Base-by-base conservation (phyloP, 2,888 invertebrate species). In the Caenorhabditis wallacei region DNA sequence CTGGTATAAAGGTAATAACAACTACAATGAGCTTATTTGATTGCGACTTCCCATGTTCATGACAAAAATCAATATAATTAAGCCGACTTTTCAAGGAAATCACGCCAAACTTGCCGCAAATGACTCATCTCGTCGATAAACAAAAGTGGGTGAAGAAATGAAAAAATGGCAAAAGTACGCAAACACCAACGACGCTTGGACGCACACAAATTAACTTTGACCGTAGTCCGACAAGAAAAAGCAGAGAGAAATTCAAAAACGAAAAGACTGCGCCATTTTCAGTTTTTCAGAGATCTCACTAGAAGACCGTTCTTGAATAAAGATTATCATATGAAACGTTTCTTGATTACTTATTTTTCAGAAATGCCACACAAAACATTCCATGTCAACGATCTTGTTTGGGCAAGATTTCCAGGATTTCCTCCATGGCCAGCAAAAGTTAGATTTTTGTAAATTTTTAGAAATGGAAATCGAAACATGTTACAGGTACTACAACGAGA, bases 321-420 rank as follows among this genome's bases (percentile, higher is more conserved):
- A 40, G 40, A 10, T n/a, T n/a, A n/a, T n/a, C n/a, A n/a, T n/a
- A n/a, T n/a, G n/a, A n/a, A n/a, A n/a, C n/a, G n/a, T n/a, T 40
- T 40, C 40, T 13, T 10, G 13, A 40, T 40, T 7, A 35, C 3
- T 13, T 43, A 3, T 13, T 13, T 61, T 64, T 40, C 63, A 72
- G 72, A 24, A 37, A 74, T 74, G 74, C 30, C 74, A 22, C 10
- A 40, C 35, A 74, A 74, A 56, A 56, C 37, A 5, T 78, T 78
- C 69, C 46, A 63, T 40, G 43, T 53, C 7, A 87, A 84, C 20
- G 88, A 88, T 18, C 93, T 97, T 71, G 95, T 98, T 0, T 98
- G 97, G 97, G 97, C 97, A 0, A 97, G 97, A 92, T 93, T 98
- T 3, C 97, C 97, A 93, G 97, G 96, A 16, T 98, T 97, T 91